Conservation (phyloP, 2,888 invertebrate genomes). For the Drosophila heteroneura region DNA sequence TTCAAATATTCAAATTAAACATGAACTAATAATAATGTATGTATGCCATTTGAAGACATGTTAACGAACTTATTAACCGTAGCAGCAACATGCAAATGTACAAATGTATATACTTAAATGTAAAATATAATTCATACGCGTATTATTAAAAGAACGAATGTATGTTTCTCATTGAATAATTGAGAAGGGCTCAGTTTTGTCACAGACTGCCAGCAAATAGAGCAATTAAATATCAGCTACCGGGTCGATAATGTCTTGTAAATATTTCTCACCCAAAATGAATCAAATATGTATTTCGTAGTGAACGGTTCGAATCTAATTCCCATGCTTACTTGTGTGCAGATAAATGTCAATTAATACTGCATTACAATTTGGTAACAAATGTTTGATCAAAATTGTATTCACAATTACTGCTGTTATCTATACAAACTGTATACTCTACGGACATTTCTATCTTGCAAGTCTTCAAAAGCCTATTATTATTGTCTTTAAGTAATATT, state of each 20-base stretch:
- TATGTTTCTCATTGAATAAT: slow-evolving; percentile 1
- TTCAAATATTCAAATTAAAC: slow-evolving; percentile 48
- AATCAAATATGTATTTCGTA: not conserved
- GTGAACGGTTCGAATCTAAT: not conserved
- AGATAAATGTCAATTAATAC: not conserved
- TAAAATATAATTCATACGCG: not conserved
- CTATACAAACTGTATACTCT: not conserved
- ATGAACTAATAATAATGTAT: slow-evolving; percentile 42
- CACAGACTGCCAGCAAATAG: slow-evolving; percentile 22
- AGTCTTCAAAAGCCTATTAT: not conserved
- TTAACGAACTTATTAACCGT: slow-evolving; percentile 77
- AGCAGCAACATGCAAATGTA: slow-evolving; percentile 47
- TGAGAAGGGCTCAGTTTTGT: slow-evolving; percentile 6
- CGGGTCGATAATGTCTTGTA: not conserved
- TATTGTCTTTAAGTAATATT: not conserved
- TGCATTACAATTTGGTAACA: not conserved
- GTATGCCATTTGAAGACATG: slow-evolving; percentile 60
- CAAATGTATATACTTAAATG: slow-evolving; percentile 15
- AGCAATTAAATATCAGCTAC: slow-evolving; percentile 26
- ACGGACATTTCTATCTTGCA: not conserved
- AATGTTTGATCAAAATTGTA: not conserved
- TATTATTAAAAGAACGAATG: slow-evolving; percentile 19
- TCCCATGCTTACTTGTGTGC: not conserved
- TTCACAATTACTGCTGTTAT: not conserved
- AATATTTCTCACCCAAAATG: too few species aligned